phyloP scores from a whole-genome alignment of 1,140 invertebrate species.

The Apolygus lucorum region DNA sequence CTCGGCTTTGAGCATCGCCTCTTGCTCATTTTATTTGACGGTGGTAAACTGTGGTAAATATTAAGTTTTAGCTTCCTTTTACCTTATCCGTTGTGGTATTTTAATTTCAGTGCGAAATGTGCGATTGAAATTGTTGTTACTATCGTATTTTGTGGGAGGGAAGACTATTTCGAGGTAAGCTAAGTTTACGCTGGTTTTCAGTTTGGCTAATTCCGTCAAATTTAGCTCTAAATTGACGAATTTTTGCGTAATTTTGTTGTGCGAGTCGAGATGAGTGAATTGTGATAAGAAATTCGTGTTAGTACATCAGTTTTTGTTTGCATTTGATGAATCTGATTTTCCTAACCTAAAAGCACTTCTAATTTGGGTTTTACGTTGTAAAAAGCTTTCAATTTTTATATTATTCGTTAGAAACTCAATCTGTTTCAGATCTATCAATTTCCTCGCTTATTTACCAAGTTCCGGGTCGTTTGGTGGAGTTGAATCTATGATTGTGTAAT shows the following conservation, averaged over 20 bases:
- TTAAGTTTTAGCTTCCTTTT: background rate
- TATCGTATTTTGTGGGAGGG: conserved; percentile 2
- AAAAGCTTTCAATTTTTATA: background rate
- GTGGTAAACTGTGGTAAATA: background rate
- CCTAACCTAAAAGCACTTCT: background rate
- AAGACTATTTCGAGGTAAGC: conserved; percentile 14
- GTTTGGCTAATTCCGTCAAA: background rate
- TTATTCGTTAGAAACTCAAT: no score
- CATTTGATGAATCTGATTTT: background rate
- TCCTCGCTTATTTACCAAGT: no score
- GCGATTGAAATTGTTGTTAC: background rate
- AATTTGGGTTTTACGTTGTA: background rate
- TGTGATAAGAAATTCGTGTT: background rate
- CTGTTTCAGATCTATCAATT: no score
- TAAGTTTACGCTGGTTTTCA: conserved; percentile 1
- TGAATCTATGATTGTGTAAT: background rate
- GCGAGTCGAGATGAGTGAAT: background rate
- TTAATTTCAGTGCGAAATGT: background rate
- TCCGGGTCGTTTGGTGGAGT: no score
- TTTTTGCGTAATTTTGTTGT: background rate
- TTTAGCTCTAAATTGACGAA: background rate
- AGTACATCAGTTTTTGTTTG: background rate
- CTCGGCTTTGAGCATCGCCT: conserved; percentile 25
- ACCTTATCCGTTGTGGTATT: background rate
- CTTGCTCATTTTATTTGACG: background rate